Evolutionary conservation across 2,113 vertebrate species (phyloP).

Genomic region (Montifringilla adamsi): DNA sequence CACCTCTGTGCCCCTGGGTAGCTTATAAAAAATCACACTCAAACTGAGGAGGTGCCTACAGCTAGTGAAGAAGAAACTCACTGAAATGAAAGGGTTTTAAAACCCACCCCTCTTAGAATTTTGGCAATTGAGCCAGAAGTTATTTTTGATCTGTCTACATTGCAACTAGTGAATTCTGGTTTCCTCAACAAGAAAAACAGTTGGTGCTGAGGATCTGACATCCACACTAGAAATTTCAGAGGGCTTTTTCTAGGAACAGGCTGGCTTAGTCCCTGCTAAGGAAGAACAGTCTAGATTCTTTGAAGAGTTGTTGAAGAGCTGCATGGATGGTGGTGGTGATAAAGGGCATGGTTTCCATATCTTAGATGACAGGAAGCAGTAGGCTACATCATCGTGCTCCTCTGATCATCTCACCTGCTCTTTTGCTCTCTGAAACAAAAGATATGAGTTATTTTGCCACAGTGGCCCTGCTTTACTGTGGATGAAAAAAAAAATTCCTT

Average conservation of each 20-base stretch:
- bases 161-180: neutral
- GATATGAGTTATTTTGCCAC: neutral
- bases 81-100: neutral
- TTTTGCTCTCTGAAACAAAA: neutral
- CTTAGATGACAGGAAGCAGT: neutral
- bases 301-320: neutral
- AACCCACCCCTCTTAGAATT: neutral
- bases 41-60: neutral
- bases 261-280: neutral
- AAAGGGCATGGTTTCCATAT: neutral
- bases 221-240: neutral
- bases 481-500: neutral
- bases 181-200: neutral
- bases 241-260: neutral
- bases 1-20: neutral
- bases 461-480: neutral
- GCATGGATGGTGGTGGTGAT: neutral
- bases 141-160: neutral
- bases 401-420: neutral
- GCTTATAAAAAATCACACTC: neutral
- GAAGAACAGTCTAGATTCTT: neutral
- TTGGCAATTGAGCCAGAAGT: neutral
- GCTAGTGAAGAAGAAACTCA: neutral
- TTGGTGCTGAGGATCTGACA: neutral
- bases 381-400: neutral